Evolutionary conservation across 30 jellyfish, hydroid and myxozoan species (phyloP), one percentile per base, ranked within the genome.

Genomic region (Catostylus mosaicus): DNA sequence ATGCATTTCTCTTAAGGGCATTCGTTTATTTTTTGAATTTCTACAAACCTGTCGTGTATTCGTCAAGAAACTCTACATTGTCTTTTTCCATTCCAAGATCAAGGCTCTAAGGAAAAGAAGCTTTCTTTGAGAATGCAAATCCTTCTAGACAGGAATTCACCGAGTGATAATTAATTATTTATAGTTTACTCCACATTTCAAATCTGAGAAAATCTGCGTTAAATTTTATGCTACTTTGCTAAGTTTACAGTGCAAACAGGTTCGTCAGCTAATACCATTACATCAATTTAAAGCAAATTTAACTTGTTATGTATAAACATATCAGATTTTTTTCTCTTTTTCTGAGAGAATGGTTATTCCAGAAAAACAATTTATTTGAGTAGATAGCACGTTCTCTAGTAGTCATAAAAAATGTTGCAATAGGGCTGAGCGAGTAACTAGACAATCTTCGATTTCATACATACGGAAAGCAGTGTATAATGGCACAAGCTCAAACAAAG

Each of bases 81-180:
- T 69, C 86, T 56, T 82, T 82, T 26, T 82, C 92, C 92, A 82
- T 82, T 16, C 83, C 92, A 70, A 68, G 85, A 12, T 70, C 80
- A 33, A 77, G 88, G 36, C 78, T 77, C 88, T 77, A 37, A 14
- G 52, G 34, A 20, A 52, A 31, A 29, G 20, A 73, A 7, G 61
- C 16, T 27, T 2, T 5, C 63, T 16, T 18, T 8, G 5, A 38
- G 18, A 0, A 50, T 50, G 19, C 6, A 50, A 50, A 50, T 3
- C 18, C 20, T 18, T 18, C 63, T 18, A 10, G 63, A 50, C 26
- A 10, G 63, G 63, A 50, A 27, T 50, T 2, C 24, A 18, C 20
- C 24, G 27, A 50, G 27, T 6, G 24, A 50, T 50, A 23, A 50
- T 50, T 10, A 50, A 50, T 50, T 5, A 50, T 50, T 50, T 18